Conservation (phyloP, 2,113 vertebrate genomes). For the Cervus canadensis region DNA sequence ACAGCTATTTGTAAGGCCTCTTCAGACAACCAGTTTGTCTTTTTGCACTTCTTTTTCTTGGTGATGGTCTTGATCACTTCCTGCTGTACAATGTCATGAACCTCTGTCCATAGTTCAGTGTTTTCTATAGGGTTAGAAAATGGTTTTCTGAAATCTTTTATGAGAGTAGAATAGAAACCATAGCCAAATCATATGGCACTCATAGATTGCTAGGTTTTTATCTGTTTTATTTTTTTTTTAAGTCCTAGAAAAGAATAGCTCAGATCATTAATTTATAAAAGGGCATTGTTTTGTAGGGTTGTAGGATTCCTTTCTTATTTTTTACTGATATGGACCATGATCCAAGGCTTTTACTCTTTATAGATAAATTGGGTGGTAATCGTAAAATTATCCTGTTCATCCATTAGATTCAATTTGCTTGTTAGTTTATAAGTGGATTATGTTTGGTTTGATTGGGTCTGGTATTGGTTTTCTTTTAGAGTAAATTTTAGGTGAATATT, state of each 20-base stretch:
- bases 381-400: background rate
- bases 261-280: background rate
- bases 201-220: background rate
- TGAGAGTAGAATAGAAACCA: background rate
- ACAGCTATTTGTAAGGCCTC: background rate
- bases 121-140: background rate
- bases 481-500: background rate
- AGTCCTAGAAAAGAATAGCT: background rate
- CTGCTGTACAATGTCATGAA: background rate
- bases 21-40: background rate
- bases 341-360: background rate
- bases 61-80: background rate
- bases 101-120: background rate
- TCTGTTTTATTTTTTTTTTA: background rate
- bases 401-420: background rate
- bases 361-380: background rate
- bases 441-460: background rate
- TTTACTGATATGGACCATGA: background rate
- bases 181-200: background rate
- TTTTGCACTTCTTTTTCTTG: background rate
- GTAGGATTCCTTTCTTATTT: background rate
- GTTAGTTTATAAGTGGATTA: background rate
- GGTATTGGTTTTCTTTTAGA: background rate
- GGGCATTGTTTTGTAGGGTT: background rate
- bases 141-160: background rate